A percentile compares a stretch with the other conserved stretches of the same genome.
These are phyloP conservation scores for Platyrinchus mystaceus DNA, from an alignment of 2,797 vertebrate genomes.

Conservation along the genomic window DNA sequence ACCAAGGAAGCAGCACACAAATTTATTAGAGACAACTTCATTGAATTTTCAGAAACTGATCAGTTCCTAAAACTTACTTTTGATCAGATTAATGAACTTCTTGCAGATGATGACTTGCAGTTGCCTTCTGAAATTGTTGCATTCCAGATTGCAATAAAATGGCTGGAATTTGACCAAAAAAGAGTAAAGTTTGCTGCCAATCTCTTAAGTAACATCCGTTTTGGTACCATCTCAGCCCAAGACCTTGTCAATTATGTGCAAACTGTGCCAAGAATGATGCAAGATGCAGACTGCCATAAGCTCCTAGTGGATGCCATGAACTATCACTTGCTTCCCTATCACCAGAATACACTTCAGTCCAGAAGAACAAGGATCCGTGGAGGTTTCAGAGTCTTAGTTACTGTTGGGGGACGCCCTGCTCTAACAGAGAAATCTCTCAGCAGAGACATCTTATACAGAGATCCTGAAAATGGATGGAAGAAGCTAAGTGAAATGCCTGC, in stretches of 20 bases:
- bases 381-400: slow-evolving; percentile 90
- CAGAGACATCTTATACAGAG: slow-evolving; percentile 94
- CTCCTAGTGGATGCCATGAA: slow-evolving; percentile 99
- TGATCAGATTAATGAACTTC: slow-evolving; percentile 97
- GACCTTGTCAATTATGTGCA: slow-evolving; percentile 97
- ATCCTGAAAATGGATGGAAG: slow-evolving; percentile 93
- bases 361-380: slow-evolving; percentile 97
- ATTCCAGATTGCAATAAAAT: slow-evolving; percentile 98
- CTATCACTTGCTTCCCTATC: slow-evolving; percentile 95
- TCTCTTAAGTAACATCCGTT: slow-evolving; percentile 92
- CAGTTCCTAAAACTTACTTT: slow-evolving; percentile 98
- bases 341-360: slow-evolving; percentile 98
- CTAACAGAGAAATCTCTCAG: slow-evolving; percentile 98
- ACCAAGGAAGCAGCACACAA: slow-evolving; percentile 91
- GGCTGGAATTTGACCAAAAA: slow-evolving; percentile 98
- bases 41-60: slow-evolving; percentile 98
- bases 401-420: slow-evolving; percentile 93
- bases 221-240: slow-evolving; percentile 97
- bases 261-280: slow-evolving; percentile 97
- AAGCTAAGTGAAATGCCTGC: slow-evolving; percentile 96
- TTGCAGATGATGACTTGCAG: slow-evolving; percentile 92
- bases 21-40: slow-evolving; percentile 97
- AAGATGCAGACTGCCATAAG: slow-evolving; percentile 95
- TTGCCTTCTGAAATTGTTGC: slow-evolving; percentile 96
- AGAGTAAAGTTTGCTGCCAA: slow-evolving; percentile 92